Base-by-base conservation (phyloP, 2,888 invertebrate genomes). In the Cheilosia variabilis region DNA sequence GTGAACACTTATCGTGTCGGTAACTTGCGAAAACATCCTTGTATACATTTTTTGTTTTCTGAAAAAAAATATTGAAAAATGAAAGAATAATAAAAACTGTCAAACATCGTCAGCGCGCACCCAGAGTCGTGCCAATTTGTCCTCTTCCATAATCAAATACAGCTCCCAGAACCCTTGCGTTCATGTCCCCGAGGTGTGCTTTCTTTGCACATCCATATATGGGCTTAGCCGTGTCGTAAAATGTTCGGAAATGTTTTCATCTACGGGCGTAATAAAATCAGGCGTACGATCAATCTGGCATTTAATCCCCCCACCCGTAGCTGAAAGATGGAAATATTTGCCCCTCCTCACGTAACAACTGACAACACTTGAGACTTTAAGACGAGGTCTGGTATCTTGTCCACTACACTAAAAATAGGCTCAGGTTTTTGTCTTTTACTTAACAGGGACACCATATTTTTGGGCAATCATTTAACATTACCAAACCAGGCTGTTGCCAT, bases 171-270 rank as follows among this genome's bases (percentile, higher is more conserved):
- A 0, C 43, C n/a, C 41, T 5, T 24, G 45, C 19, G n/a, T n/a
- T 27, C 57, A 4, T 19, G 6, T 22, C 31, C 31, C 31, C 31
- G 31, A n/a, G 2, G 45, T 47, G 45, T n/a, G 17, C 17, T 9
- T 6, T 17, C 6, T 17, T 7, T 47, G 17, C 45, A 17, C 17
- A 17, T 17, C 1, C 1, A n/a, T 9, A 47, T 47, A 2, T 7
- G 45, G 17, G 7, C 2, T 7, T 17, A 52, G 52, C 62, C 58
- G 69, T 69, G 73, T 78, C 73, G 63, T 78, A 69, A 79, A 79
- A 62, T 62, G 53, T 57, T 79, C 45, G 69, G 79, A 79, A 79
- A 84, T 75, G 69, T 71, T 80, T 80, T 66, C 75, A 76, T 80
- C 65, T 80, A 55, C 65, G 47, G 17, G 66, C 34, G 31, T 50